phyloP scores from a whole-genome alignment of 1,140 invertebrate genomes.

The Aphis craccivora region DNA sequence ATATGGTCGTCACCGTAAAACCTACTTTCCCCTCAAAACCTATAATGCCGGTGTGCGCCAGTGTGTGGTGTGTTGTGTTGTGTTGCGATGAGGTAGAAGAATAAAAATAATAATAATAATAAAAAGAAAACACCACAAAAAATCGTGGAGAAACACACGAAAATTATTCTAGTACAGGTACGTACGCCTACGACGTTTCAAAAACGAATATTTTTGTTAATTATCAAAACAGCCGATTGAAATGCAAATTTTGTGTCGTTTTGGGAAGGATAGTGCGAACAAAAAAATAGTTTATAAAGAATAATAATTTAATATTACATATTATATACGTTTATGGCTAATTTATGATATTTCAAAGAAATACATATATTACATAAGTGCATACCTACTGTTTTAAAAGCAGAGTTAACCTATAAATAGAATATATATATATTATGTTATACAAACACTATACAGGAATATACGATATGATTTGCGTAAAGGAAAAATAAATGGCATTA shows the following conservation, averaged over 20 bases:
- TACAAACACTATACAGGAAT: not conserved
- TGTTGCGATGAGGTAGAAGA: slow-evolving; percentile 12
- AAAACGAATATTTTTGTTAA: slow-evolving; percentile 38
- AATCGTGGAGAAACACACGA: slow-evolving; percentile 8
- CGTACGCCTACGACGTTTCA: not conserved
- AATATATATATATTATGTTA: not conserved
- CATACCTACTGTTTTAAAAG: not conserved
- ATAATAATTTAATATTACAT: not conserved
- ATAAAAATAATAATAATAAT: not conserved
- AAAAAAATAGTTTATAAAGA: slow-evolving; percentile 22
- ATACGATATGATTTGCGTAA: not conserved
- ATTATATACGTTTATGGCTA: not conserved
- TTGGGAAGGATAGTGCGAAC: slow-evolving; percentile 16
- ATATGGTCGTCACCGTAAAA: slow-evolving; percentile 58
- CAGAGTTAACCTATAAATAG: not conserved
- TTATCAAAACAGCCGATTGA: slow-evolving; percentile 32
- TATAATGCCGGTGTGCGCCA: not conserved
- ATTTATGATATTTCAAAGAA: not conserved
- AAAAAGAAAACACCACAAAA: slow-evolving; percentile 50
- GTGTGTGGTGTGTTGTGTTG: not conserved
- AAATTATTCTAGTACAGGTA: not conserved
- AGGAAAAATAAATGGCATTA: slow-evolving; percentile 7
- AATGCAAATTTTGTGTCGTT: slow-evolving; percentile 30
- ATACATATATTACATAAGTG: not conserved
- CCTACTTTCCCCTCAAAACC: slow-evolving; percentile 57